Evolutionary conservation across 2,797 vertebrate species (phyloP).

Genomic region (Philypnodon macrostomus): DNA sequence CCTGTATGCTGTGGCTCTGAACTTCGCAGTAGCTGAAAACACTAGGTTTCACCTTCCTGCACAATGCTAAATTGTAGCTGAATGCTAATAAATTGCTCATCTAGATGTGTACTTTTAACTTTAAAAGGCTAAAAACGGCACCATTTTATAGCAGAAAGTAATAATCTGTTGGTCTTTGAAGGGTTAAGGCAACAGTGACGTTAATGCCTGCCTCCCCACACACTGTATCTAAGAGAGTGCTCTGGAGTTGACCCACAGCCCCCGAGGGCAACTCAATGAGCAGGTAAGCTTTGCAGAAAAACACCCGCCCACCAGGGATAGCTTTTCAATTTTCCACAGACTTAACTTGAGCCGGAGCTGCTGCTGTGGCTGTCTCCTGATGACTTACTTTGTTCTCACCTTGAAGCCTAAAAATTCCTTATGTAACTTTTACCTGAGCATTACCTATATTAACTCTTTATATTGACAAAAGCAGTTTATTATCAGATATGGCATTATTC

Average conservation of each 20-base stretch:
- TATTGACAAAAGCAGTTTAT: too few relatives aligned
- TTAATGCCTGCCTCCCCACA: slow-evolving; percentile 13
- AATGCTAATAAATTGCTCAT: too few relatives aligned
- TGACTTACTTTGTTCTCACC: slow-evolving; percentile 5
- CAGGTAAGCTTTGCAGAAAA: slow-evolving; percentile 29
- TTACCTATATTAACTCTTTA: too few relatives aligned
- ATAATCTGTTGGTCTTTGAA: slow-evolving; percentile 42
- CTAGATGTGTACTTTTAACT: too few relatives aligned
- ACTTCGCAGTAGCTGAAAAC: too few relatives aligned
- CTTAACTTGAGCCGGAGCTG: slow-evolving; percentile 18
- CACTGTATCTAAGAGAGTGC: slow-evolving; percentile 29
- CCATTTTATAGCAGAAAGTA: too few relatives aligned
- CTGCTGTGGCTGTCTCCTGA: neutral
- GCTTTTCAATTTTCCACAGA: slow-evolving; percentile 22
- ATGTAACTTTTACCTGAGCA: too few relatives aligned
- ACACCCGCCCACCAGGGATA: slow-evolving; percentile 23
- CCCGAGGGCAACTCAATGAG: slow-evolving; percentile 15
- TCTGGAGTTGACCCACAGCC: slow-evolving; percentile 26
- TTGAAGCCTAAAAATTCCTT: neutral
- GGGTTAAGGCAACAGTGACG: slow-evolving; percentile 14
- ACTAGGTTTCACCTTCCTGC: too few relatives aligned
- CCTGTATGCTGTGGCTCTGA: too few relatives aligned
- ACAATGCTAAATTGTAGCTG: too few relatives aligned
- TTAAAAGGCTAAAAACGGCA: too few relatives aligned
- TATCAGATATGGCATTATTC: too few relatives aligned